phyloP scores from a whole-genome alignment of 2,797 vertebrate species.

The Philypnodon macrostomus region DNA sequence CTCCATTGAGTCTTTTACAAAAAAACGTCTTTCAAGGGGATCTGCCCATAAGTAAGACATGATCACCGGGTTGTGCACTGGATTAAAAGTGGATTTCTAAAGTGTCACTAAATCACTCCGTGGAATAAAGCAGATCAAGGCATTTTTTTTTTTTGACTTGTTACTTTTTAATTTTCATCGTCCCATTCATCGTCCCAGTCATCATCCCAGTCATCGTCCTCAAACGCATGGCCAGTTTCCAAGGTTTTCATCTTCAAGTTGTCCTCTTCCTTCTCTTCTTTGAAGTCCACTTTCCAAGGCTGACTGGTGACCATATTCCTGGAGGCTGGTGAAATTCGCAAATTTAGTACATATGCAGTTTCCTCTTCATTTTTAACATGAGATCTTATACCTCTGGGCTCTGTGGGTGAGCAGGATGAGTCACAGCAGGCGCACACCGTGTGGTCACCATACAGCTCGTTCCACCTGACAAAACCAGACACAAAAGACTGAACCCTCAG shows the following conservation, averaged over 20 bases:
- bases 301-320: conserved; percentile 35
- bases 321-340: conserved; percentile 3
- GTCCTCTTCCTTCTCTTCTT: not conserved
- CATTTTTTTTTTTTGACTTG: no score
- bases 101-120: no score
- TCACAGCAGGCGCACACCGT: conserved; percentile 67
- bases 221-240: not conserved
- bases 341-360: not conserved
- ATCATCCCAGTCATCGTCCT: not conserved
- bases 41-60: no score
- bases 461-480: conserved; percentile 61
- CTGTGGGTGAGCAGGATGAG: conserved; percentile 28
- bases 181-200: conserved; percentile 19
- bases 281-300: conserved; percentile 48
- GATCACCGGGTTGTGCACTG: no score
- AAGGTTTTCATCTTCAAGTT: not conserved
- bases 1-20: not conserved
- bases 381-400: conserved; percentile 25
- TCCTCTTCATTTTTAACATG: not conserved
- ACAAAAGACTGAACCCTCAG: not conserved
- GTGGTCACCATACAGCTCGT: conserved; percentile 52
- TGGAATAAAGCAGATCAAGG: no score
- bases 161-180: no score
- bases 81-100: no score
- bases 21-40: no score